Evolutionary conservation across 2,797 vertebrate genomes (phyloP), one percentile per base, ranked within the genome.

Genomic region (Pangasius mekongensis): DNA sequence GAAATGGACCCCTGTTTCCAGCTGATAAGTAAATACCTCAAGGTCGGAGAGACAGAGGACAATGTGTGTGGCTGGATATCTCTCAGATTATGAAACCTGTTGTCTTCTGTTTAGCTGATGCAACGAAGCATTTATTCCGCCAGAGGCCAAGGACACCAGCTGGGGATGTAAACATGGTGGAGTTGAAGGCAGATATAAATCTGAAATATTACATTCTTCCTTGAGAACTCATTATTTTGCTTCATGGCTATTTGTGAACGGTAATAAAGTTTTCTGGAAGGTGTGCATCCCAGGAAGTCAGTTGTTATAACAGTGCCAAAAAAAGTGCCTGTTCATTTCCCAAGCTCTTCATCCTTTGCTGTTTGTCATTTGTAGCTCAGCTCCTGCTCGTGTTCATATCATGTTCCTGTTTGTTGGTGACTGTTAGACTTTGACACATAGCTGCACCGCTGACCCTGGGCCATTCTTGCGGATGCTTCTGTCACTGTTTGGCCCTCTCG

Each of bases 21-120:
- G 47, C 84, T 95, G 95, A 95, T 90, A 94, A 94, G 94, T 90
- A 76, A 92, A 94, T 91, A 91, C 94, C 96, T 96, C 93, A 95
- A 94, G 94, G 95, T 94, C 93, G 88, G 91, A 89, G 91, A 90
- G 71, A 52, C 22, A 73, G 67, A 74, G 24, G 43, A 62, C 7
- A 10, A 2, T 83, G 60, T 30, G n/a, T 84, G 82, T 69, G 82
- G 11, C 49, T 88, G 74, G 49, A 90, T 86, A 56, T 83, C 60
- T 87, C 20, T 39, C 74, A 86, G 87, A 87, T 88, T 90, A 84
- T 83, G 83, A 90, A 92, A 90, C 83, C 73, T 87, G 84, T 89
- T 89, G 86, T 88, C 33, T 43, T 90, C 74, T 89, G 81, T 89
- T 89, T 73, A 77, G 73, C 64, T 71, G 43, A 58, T 73, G 66